These are phyloP conservation scores for Tetheella fluctuosa DNA, from an alignment of 2,888 invertebrate species.

Conservation along the genomic window DNA sequence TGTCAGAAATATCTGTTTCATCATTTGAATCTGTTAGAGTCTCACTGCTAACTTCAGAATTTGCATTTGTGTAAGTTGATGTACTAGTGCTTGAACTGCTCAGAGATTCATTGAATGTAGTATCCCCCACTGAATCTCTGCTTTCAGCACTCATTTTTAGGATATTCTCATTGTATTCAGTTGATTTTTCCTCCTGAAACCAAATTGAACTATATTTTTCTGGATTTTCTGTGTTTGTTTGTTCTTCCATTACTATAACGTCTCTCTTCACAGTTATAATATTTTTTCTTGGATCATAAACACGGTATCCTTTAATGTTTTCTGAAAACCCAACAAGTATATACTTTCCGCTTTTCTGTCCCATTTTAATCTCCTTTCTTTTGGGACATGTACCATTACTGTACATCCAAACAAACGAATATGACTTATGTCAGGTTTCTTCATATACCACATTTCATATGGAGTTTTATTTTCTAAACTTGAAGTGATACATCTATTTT, in stretches of 20 bases:
- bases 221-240: neutral
- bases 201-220: neutral
- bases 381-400: conserved; percentile 26
- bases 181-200: neutral
- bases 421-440: conserved; percentile 25
- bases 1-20: too few relatives aligned
- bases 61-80: too few relatives aligned
- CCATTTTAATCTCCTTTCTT: conserved; percentile 23
- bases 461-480: conserved; percentile 27
- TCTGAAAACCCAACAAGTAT: conserved; percentile 19
- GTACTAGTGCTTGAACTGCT: too few relatives aligned
- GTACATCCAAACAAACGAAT: conserved; percentile 25
- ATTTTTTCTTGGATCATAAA: neutral
- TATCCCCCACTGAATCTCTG: too few relatives aligned
- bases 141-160: too few relatives aligned
- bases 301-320: conserved; percentile 10
- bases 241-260: neutral
- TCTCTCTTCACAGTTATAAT: neutral
- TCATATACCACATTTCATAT: conserved; percentile 23
- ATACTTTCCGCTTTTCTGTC: conserved; percentile 19
- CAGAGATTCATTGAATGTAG: too few relatives aligned
- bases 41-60: too few relatives aligned
- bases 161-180: too few relatives aligned
- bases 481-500: conserved; percentile 25
- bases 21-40: too few relatives aligned